Evolutionary conservation across 2,888 invertebrate species (phyloP), one percentile per base, ranked within the genome.

Genomic region (Tholera decimalis): DNA sequence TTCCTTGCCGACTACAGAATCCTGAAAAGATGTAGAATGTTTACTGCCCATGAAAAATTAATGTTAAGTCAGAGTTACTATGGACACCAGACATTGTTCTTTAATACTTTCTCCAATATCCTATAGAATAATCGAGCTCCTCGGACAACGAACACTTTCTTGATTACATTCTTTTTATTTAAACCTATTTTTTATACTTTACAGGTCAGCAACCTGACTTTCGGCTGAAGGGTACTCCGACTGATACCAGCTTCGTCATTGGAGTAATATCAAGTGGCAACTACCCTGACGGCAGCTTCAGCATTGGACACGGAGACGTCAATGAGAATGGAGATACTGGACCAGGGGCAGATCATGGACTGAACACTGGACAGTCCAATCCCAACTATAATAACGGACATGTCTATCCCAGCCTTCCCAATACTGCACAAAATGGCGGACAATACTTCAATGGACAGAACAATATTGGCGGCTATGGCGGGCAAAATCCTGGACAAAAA

Each of bases 221-320:
- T 18, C 46, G 28, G 1, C 28, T 62, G n/a, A 47, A 62, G 18
- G 75, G 54, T 33, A 58, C 46, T 51, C 46, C 58, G n/a, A 44
- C 18, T 3, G 70, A 73, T 6, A 47, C 54, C 0, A 73, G 69
- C 47, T 44, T 75, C 8, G 51, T 26, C 20, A 41, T 73, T 8
- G 69, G 9, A 2, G 41, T 24, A 1, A 47, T 73, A 56, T 54
- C 50, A 7, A 70, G 59, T 2, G 73, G 73, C 7, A 49, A 30
- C 28, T 74, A 62, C 18, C 55, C 70, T 28, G 41, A 9, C 1
- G 75, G 59, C 9, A 59, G 63, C 49, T 69, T 75, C 37, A 75
- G 73, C n/a, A 73, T 69, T 26, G 70, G 70, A 13, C 3, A 59
- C 30, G 69, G 63, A 1, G 28, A 39, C 13, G 20, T 35, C 8